Evolutionary conservation across 2,797 vertebrate species (phyloP).

Genomic region (Megaceryle alcyon): DNA sequence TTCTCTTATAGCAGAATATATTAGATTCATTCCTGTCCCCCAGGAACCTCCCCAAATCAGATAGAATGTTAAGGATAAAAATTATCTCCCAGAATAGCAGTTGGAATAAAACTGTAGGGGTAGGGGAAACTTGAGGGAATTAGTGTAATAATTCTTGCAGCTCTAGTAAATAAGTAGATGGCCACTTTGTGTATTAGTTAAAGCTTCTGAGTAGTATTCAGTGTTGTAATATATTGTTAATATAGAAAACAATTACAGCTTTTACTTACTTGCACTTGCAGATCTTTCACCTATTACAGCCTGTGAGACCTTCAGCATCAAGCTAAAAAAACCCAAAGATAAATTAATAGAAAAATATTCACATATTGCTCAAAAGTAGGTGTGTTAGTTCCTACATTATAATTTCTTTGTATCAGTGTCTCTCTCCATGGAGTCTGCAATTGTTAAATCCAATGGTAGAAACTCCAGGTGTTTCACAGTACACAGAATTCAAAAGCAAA

Average conservation of each 20-base stretch:
- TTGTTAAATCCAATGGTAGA: not conserved
- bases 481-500: not conserved
- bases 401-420: not conserved
- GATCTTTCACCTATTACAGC: not conserved
- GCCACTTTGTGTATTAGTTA: not conserved
- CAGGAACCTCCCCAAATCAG: not conserved
- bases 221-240: not conserved
- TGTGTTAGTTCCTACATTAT: not conserved
- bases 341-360: not conserved
- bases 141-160: not conserved
- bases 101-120: not conserved
- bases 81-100: not conserved
- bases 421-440: not conserved
- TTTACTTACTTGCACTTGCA: not conserved
- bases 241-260: not conserved
- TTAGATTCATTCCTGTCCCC: not conserved
- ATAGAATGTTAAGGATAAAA: slow-evolving; percentile 6
- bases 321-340: not conserved
- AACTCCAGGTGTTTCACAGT: not conserved
- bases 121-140: not conserved
- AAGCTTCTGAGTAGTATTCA: not conserved
- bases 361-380: not conserved
- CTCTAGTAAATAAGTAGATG: not conserved
- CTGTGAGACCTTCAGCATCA: not conserved
- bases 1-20: not conserved